Evolutionary conservation across 2,888 invertebrate species (phyloP).

Genomic region (Dastarcus helophoroides): DNA sequence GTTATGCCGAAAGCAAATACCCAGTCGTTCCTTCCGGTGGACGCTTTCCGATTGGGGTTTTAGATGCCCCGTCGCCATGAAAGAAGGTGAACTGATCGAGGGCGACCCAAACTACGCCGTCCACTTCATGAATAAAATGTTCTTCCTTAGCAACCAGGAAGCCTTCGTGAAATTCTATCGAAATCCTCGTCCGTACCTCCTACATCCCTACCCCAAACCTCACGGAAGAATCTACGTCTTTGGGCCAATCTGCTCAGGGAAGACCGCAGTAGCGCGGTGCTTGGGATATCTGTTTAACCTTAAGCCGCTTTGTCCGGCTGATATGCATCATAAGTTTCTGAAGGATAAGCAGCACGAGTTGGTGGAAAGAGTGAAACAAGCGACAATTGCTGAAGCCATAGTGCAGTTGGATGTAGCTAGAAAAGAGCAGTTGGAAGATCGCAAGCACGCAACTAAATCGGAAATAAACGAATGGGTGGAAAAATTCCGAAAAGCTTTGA

Average conservation of each 20-base stretch:
- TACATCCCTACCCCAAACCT: constrained; percentile 45
- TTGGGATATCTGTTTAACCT: constrained; percentile 44
- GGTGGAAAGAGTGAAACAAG: constrained; percentile 34
- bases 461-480: constrained; percentile 35
- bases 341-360: constrained; percentile 20
- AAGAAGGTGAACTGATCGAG: constrained; percentile 38
- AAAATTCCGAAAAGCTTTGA: constrained; percentile 10
- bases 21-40: constrained; percentile 35
- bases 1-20: constrained; percentile 23
- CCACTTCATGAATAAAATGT: constrained; percentile 50
- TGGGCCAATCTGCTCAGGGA: constrained; percentile 50
- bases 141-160: constrained; percentile 43
- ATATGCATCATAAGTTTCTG: constrained; percentile 22
- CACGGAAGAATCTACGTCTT: constrained; percentile 47
- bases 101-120: constrained; percentile 47
- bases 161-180: constrained; percentile 43
- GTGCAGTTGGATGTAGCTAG: constrained; percentile 20
- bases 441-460: constrained; percentile 13
- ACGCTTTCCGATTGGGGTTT: constrained; percentile 45
- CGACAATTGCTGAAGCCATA: constrained; percentile 23
- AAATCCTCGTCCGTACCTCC: constrained; percentile 51
- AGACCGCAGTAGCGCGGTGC: constrained; percentile 44
- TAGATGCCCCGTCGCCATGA: constrained; percentile 51
- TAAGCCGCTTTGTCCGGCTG: constrained; percentile 35
- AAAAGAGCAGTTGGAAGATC: constrained; percentile 17